Evolutionary conservation across 1,140 invertebrate species (phyloP), one percentile per base, ranked within the genome.

Genomic region (Chionoecetes opilio): DNA sequence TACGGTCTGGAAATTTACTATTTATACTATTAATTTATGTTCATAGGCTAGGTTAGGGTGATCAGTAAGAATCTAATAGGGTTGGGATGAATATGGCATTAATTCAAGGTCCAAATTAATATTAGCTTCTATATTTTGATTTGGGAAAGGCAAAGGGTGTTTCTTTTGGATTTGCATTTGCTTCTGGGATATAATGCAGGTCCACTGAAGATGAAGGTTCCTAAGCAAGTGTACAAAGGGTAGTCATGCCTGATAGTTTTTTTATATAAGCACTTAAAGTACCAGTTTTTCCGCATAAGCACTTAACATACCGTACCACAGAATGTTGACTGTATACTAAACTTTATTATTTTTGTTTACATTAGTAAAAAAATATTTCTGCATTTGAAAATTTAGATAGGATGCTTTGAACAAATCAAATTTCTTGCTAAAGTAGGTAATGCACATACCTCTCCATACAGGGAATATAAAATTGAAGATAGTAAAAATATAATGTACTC

Each of bases 1-100:
- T 95, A 95, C 82, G 37, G 90, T 86, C 63, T 95, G 86, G 41
- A 94, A 94, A 94, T 90, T 94, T 94, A 90, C 86, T 46, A 82
- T 29, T 35, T 82, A 84, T 91, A 84, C 21, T 82, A 82, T 89
- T 75, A 89, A 41, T 86, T 93, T 75, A 63, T 35, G 46, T 46
- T 89, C 9, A 82, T 37, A 88, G 90, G 82, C 75, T 95, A 84
- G 89, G 94, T 90, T 91, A 95, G 94, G 94, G 91, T 87, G 89
- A 92, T 46, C 89, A 92, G 63, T 84, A 85, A 91, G 94, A 95
- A 92, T 95, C 90, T 85, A 75, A 92, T 88, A 94, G 26, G 88
- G 89, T 63, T 91, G 38, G 94, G 90, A 87, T 35, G 92, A 87
- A 86, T 41, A 93, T 34, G 82, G 84, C 84, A 93, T 86, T 85